Evolutionary conservation across 2,113 vertebrate species (phyloP), one percentile per base, ranked within the genome.

Genomic region (Tragulus kanchil): DNA sequence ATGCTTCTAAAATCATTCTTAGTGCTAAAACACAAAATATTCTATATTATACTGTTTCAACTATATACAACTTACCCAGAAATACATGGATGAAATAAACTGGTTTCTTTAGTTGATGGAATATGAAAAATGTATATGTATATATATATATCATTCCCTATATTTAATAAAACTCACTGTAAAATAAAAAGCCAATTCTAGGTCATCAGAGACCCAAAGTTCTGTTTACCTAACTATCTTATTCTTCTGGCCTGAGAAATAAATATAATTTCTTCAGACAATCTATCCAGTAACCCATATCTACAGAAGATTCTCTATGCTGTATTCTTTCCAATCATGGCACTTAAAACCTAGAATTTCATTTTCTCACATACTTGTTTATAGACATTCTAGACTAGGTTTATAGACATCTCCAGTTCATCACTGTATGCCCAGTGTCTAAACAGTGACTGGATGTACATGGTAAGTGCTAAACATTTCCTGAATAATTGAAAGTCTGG

Each of bases 111-210:
- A 45, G 48, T 82, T 65, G 28, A 50, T 50, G 5, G 36, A 1
- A 64, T 86, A 59, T 13, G 8, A 14, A 93, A 92, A 86, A 62
- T 62, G 6, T 75, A 52, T 14, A 67, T 31, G 56, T 26, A 31
- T 2, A 5, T 28, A 5, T 25, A 2, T 45, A 81, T 45, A 45
- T 77, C 50, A 48, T 75, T 52, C 67, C 54, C 12, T 31, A 21
- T 78, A 81, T 52, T 92, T 67, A 69, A 50, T 31, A 42, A 81
- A 90, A 50, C 83, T 85, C 28, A 86, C 52, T 78, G 62, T 15
- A 67, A 92, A 85, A 69, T 25, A 65, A 89, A 89, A 93, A 48
- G 19, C 77, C 13, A 92, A 79, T 42, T 81, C 14, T 50, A 93
- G 10, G 25, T 78, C 8, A 78, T 90, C 6, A 45, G 58, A 84